phyloP scores from a whole-genome alignment of 2,888 invertebrate species.

The Galeopsomyia nigrocyanea region DNA sequence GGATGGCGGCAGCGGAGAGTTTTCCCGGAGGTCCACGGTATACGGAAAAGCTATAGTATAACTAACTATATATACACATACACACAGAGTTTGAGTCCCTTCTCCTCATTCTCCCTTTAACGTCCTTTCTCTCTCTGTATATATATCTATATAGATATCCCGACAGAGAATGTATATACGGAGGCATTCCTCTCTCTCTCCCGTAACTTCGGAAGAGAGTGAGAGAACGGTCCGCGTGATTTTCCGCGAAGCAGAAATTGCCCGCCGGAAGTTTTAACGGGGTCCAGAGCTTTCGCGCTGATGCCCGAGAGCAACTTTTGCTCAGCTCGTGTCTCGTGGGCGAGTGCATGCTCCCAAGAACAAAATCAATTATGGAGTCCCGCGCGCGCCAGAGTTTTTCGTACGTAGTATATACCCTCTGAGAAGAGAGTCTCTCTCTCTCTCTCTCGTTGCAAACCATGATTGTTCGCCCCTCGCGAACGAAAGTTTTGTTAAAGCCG shows the following conservation, averaged over 20 bases:
- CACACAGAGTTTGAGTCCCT: no score
- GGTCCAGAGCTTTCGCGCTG: conserved; percentile 53
- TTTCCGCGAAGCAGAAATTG: conserved; percentile 54
- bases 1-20: neutral
- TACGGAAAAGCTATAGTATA: no score
- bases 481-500: conserved; percentile 36
- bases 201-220: conserved; percentile 27
- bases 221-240: conserved; percentile 52
- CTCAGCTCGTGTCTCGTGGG: conserved; percentile 23
- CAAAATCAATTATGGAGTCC: conserved; percentile 64
- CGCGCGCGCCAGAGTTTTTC: conserved; percentile 16
- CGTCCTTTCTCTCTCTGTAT: no score
- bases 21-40: neutral
- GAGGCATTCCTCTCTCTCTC: conserved; percentile 21
- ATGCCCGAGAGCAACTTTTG: conserved; percentile 52
- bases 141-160: no score
- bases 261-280: conserved; percentile 61
- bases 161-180: neutral
- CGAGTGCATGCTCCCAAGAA: conserved; percentile 59
- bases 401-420: neutral
- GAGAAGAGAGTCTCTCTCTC: conserved; percentile 31
- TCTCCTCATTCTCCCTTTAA: no score
- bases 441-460: neutral
- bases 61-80: no score
- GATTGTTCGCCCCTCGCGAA: conserved; percentile 15